Evolutionary conservation across 1,140 invertebrate genomes (phyloP), one percentile per base, ranked within the genome.

Genomic region (Leptinotarsa lineolata): DNA sequence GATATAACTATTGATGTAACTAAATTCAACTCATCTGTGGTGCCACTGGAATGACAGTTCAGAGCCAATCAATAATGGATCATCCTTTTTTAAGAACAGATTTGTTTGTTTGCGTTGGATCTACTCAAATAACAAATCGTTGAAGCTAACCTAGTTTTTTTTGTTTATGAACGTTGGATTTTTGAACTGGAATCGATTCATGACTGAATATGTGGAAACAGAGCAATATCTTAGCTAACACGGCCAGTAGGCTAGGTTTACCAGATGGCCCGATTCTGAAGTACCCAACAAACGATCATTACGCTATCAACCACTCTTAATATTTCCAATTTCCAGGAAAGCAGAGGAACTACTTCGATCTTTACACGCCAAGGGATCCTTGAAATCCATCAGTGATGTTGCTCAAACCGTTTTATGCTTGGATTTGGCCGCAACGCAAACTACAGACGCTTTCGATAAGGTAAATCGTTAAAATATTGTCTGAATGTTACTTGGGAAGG

Each of bases 331-430:
- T 82, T 81, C 13, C 70, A 84, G 83, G 69, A 83, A 83, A 80
- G 76, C 78, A 60, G 75, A 79, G 60, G 81, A 82, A 73, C 81
- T 75, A 60, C 71, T 82, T 21, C 74, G 83, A 54, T 54, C 80
- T 60, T 77, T 80, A 64, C 79, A 81, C 60, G 69, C 74, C 11
- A 82, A 82, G 77, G 66, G 75, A 13, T 71, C 68, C 24, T 24
- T 77, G 20, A 80, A 80, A 67, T 74, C 70, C 8, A 39, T 39
- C 2, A 81, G 73, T 73, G 80, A 83, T 74, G 72, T 78, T 22
- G 77, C 79, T 13, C 80, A 79, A 78, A 76, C 72, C 13, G 68
- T 84, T 12, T 64, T 84, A 15, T 83, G 81, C 68, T 68, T 83
- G 15, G 83, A 84, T 73, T 73, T 83, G 66, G 82, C 80, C 13